phyloP scores from a whole-genome alignment of 2,888 invertebrate genomes.

The Chaetoderma sp. region DNA sequence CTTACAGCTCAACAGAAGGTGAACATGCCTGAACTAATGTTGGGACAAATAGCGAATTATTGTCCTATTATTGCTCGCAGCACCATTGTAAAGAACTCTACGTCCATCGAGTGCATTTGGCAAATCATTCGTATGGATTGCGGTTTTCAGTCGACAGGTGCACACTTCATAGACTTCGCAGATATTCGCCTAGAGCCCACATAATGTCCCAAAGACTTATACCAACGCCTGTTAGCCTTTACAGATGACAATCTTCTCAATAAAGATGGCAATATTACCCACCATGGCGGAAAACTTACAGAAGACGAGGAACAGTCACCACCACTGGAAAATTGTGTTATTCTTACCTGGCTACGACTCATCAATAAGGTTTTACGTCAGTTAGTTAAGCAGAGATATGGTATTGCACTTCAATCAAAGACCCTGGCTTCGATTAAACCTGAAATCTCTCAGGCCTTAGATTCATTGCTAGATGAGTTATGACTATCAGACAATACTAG shows the following conservation, averaged over 20 bases:
- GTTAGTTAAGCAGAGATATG: slow-evolving; percentile 11
- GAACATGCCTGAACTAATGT: background rate
- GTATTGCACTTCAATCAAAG: background rate
- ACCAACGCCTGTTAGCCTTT: slow-evolving; percentile 34
- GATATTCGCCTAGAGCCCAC: slow-evolving; percentile 28
- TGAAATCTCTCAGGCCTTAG: slow-evolving; percentile 4
- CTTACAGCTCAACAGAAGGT: background rate
- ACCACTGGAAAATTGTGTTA: slow-evolving; percentile 18
- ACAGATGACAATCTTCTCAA: slow-evolving; percentile 33
- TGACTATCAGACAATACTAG: too few relatives aligned
- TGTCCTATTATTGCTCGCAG: slow-evolving; percentile 32
- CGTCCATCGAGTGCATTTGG: slow-evolving; percentile 33
- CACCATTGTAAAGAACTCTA: slow-evolving; percentile 33
- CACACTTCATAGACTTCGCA: slow-evolving; percentile 36
- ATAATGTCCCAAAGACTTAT: slow-evolving; percentile 39
- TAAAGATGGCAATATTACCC: slow-evolving; percentile 24
- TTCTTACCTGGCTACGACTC: slow-evolving; percentile 22
- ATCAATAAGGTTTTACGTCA: slow-evolving; percentile 16
- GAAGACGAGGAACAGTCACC: slow-evolving; percentile 28
- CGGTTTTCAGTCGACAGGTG: slow-evolving; percentile 44
- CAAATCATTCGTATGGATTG: slow-evolving; percentile 39
- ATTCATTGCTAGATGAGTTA: slow-evolving; percentile 21
- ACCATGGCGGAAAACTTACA: slow-evolving; percentile 26
- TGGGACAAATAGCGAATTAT: background rate
- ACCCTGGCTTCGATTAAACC: slow-evolving; percentile 10